phyloP scores from a whole-genome alignment of 2,113 vertebrate species.

The Polypterus bichir region DNA sequence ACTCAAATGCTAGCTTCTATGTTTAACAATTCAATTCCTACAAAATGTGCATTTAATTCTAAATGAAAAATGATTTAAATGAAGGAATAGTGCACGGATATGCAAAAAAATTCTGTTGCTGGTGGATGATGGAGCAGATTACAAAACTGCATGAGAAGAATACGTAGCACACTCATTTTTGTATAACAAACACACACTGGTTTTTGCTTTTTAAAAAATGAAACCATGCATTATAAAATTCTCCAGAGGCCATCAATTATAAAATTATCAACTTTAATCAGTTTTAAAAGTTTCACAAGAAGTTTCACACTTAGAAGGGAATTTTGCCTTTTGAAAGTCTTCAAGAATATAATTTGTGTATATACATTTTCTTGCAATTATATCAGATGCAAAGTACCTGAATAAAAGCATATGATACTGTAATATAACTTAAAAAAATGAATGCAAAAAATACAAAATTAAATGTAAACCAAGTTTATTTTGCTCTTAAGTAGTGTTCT shows the following conservation, averaged over 20 bases:
- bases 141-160: too few relatives aligned
- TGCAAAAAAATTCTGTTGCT: too few relatives aligned
- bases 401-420: conserved; percentile 41
- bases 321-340: conserved; percentile 27
- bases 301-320: conserved; percentile 53
- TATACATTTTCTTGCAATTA: conserved; percentile 46
- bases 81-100: too few relatives aligned
- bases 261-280: conserved; percentile 66
- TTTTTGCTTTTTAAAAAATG: too few relatives aligned
- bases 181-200: too few relatives aligned
- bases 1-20: too few relatives aligned
- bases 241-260: conserved; percentile 34
- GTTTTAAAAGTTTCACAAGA: conserved; percentile 60
- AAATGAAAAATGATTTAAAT: too few relatives aligned
- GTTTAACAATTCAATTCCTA: too few relatives aligned
- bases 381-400: conserved; percentile 33
- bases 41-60: too few relatives aligned
- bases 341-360: conserved; percentile 41
- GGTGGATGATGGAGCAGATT: too few relatives aligned
- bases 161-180: too few relatives aligned
- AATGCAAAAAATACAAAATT: conserved; percentile 54
- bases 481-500: conserved; percentile 92
- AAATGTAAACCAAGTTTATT: conserved; percentile 98
- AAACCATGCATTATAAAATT: conserved; percentile 1
- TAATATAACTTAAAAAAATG: conserved; percentile 37